Conservation (phyloP, 92 coral and sea anemone genomes). For the Diadumene lineata region DNA sequence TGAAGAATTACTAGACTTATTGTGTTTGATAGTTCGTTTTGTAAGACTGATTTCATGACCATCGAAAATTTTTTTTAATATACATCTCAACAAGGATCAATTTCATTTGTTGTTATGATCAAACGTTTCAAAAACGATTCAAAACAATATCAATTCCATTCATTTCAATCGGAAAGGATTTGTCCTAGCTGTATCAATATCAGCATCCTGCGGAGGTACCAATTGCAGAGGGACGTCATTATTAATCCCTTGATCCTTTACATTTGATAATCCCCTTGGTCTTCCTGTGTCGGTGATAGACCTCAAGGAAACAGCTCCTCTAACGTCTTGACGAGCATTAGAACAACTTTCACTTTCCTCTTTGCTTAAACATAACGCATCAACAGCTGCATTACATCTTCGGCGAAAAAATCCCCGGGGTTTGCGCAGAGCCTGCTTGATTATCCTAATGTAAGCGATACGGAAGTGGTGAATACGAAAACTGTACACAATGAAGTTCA, state of each 20-base stretch:
- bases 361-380: neutral
- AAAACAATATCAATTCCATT: too few species aligned
- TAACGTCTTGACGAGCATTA: neutral
- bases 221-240: slow-evolving; percentile 1
- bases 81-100: too few species aligned
- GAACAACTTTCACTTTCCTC: slow-evolving; percentile 1
- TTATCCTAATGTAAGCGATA: slow-evolving; percentile 17
- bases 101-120: neutral
- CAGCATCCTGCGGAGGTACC: neutral
- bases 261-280: neutral
- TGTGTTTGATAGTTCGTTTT: too few species aligned
- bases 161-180: neutral
- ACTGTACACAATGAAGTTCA: slow-evolving; percentile 40
- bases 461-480: slow-evolving; percentile 33
- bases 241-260: neutral
- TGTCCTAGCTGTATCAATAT: neutral
- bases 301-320: neutral
- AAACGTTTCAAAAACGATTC: too few species aligned
- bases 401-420: neutral
- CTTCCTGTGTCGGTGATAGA: neutral
- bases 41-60: too few species aligned
- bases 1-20: too few species aligned
- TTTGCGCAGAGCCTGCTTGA: slow-evolving; percentile 7
- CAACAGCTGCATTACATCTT: neutral
- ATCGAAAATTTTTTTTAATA: too few species aligned